Evolutionary conservation across 2,888 invertebrate genomes (phyloP).

Genomic region (Caenorhabditis sp.): DNA sequence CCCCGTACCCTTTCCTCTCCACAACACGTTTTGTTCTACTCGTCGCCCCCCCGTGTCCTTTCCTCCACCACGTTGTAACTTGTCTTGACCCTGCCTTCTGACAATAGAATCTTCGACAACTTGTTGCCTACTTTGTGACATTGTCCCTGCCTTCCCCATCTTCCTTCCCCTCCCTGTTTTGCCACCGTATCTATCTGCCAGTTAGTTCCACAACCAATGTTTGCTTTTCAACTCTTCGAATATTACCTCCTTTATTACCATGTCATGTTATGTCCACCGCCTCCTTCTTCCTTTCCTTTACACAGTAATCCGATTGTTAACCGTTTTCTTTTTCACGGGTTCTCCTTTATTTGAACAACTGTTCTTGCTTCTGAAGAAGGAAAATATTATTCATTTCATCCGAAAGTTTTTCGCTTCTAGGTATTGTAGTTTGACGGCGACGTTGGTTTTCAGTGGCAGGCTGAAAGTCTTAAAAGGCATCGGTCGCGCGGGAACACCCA

Average conservation of each 20-base stretch:
- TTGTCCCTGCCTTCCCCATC: not conserved
- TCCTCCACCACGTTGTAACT: too few species aligned
- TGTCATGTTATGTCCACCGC: not conserved
- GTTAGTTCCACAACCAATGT: constrained; percentile 6
- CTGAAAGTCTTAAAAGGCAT: not conserved
- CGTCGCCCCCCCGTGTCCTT: constrained; percentile 18
- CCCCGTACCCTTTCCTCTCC: constrained; percentile 7
- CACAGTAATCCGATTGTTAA: constrained; percentile 63
- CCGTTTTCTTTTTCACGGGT: constrained; percentile 15
- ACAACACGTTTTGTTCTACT: constrained; percentile 52
- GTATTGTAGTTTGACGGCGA: constrained; percentile 32
- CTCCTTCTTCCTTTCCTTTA: constrained; percentile 8
- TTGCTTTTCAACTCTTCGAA: constrained; percentile 50
- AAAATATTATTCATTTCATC: constrained; percentile 31
- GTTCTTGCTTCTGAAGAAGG: constrained; percentile 24
- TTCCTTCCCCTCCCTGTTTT: constrained; percentile 4
- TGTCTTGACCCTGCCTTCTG: constrained; percentile 55
- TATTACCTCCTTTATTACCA: constrained; percentile 32
- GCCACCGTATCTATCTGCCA: constrained; percentile 29
- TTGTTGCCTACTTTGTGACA: constrained; percentile 34
- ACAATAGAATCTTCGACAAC: constrained; percentile 50
- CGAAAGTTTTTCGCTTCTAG: not conserved
- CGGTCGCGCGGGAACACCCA: constrained; percentile 18
- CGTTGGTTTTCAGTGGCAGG: not conserved
- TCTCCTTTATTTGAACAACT: constrained; percentile 48